Conservation (phyloP, 1,140 invertebrate genomes). For the Tribolium madens region DNA sequence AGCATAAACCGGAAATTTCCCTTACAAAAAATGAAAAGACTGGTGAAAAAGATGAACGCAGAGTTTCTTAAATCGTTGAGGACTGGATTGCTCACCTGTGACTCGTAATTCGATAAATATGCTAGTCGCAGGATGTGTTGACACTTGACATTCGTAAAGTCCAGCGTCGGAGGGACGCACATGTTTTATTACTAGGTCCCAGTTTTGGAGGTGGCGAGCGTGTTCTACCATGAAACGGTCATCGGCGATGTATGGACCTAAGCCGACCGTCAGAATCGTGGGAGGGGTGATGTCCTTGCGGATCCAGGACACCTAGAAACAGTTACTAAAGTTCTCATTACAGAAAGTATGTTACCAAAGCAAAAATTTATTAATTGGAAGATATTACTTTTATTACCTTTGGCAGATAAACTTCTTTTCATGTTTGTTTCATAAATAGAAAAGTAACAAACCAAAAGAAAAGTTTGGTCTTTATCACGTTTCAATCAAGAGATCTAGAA, state of each 20-base stretch:
- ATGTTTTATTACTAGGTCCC: constrained; percentile 87
- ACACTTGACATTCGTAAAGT: constrained; percentile 89
- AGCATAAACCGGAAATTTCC: constrained; percentile 28
- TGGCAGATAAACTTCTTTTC: too few species aligned
- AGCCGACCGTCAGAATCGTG: constrained; percentile 76
- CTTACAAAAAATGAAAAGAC: constrained; percentile 14
- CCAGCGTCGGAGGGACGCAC: constrained; percentile 85
- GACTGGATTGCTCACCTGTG: constrained; percentile 76
- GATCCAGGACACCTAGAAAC: constrained; percentile 77
- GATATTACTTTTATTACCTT: too few species aligned
- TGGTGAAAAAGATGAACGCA: neutral
- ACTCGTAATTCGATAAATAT: constrained; percentile 86
- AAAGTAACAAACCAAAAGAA: neutral
- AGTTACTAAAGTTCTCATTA: constrained; percentile 13
- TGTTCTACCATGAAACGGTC: constrained; percentile 82
- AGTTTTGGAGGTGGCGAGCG: constrained; percentile 81
- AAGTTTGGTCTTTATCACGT: neutral
- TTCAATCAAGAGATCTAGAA: neutral
- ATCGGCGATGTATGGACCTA: constrained; percentile 78
- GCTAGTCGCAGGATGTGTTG: constrained; percentile 87
- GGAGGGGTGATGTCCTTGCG: constrained; percentile 75
- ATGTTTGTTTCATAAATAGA: neutral
- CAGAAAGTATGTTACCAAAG: too few species aligned
- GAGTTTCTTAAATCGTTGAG: constrained; percentile 10
- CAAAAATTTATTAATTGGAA: too few species aligned